Evolutionary conservation across 2,797 vertebrate species (phyloP).

Genomic region (Myripristis jacobus): DNA sequence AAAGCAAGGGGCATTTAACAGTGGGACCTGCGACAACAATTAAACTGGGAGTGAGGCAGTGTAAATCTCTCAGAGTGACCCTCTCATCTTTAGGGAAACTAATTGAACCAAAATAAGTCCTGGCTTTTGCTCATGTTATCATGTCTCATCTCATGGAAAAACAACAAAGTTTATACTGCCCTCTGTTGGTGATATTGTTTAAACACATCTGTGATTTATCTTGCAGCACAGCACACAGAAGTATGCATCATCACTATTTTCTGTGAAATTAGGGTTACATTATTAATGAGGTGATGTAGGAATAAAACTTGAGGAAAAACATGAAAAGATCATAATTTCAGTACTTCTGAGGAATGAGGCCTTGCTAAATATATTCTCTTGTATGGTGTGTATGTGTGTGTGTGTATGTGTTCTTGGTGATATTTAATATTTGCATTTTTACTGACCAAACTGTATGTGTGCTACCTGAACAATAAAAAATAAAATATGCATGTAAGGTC

Average conservation of each 20-base stretch:
- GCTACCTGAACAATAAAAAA: too few relatives aligned
- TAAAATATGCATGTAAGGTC: too few relatives aligned
- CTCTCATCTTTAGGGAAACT: neutral
- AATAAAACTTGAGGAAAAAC: too few relatives aligned
- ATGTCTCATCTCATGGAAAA: neutral
- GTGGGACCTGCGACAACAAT: neutral
- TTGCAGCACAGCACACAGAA: neutral
- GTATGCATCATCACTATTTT: neutral
- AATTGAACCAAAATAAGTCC: neutral
- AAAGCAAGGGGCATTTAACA: neutral
- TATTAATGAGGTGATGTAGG: neutral
- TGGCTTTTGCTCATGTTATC: neutral
- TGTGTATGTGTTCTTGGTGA: too few relatives aligned
- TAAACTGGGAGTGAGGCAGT: neutral
- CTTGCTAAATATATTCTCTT: too few relatives aligned
- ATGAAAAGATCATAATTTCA: too few relatives aligned
- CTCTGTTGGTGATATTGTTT: slow-evolving; percentile 57
- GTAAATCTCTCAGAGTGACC: neutral
- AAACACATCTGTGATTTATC: slow-evolving; percentile 40
- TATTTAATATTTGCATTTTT: too few relatives aligned
- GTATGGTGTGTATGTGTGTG: too few relatives aligned
- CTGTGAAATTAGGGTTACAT: neutral
- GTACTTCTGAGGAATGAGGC: too few relatives aligned
- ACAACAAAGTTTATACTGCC: slow-evolving; percentile 44
- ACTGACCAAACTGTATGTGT: too few relatives aligned